phyloP scores from a whole-genome alignment of 2,113 vertebrate genomes.

The Donacobius atricapilla region DNA sequence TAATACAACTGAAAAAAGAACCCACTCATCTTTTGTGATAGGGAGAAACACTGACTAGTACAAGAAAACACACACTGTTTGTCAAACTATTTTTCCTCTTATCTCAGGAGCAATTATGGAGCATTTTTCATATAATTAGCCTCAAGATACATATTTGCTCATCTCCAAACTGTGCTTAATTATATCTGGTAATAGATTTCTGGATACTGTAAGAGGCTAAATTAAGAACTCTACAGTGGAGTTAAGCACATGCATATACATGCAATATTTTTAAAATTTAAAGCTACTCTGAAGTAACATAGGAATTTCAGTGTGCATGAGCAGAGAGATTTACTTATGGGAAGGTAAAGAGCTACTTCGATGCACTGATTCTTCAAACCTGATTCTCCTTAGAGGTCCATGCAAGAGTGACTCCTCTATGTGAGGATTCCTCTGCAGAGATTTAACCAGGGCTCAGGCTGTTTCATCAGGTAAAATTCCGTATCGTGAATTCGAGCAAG shows the following conservation, averaged over 20 bases:
- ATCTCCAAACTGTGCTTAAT: constrained; percentile 26
- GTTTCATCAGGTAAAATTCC: constrained; percentile 33
- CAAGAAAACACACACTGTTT: constrained; percentile 36
- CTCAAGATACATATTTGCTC: constrained; percentile 3
- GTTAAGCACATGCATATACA: constrained; percentile 46
- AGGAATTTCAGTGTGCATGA: neutral
- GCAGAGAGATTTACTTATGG: neutral
- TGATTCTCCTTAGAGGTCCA: neutral
- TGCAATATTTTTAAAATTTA: constrained; percentile 46
- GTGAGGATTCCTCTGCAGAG: constrained; percentile 1
- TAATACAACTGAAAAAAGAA: constrained; percentile 71
- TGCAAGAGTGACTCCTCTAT: neutral
- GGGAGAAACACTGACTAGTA: constrained; percentile 67
- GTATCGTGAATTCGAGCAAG: constrained; percentile 45
- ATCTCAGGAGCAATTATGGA: constrained; percentile 40
- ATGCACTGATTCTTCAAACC: neutral
- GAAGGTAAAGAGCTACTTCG: neutral
- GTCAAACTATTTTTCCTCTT: constrained; percentile 51
- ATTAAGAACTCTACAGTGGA: constrained; percentile 48
- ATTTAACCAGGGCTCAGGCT: neutral
- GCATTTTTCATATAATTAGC: constrained; percentile 53
- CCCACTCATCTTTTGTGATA: constrained; percentile 48
- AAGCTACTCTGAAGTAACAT: neutral
- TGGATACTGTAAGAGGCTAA: constrained; percentile 43
- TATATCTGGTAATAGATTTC: constrained; percentile 35